Conservation (phyloP, 2,797 vertebrate species). For the Nyctibius grandis region DNA sequence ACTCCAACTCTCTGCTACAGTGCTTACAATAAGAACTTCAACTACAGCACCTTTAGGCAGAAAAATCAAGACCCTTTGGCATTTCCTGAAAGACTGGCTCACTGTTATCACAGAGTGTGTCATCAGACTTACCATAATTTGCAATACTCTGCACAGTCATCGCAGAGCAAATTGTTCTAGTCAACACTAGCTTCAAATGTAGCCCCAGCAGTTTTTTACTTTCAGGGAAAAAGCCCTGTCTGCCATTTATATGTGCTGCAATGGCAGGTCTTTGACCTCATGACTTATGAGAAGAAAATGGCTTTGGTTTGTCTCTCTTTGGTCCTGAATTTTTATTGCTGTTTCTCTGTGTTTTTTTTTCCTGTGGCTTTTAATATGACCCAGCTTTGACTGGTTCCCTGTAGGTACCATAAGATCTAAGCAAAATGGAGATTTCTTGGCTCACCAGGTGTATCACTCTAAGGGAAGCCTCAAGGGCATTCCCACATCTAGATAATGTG, state of each 20-base stretch:
- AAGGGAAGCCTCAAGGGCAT: background rate
- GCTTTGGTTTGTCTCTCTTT: background rate
- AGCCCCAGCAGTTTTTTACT: background rate
- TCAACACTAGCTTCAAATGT: background rate
- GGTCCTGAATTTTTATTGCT: background rate
- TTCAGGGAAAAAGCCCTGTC: background rate
- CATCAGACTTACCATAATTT: background rate
- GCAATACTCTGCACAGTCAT: background rate
- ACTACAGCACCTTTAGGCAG: background rate
- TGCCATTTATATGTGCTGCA: background rate
- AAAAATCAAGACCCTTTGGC: constrained; percentile 23
- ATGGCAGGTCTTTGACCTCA: background rate
- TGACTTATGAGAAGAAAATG: background rate
- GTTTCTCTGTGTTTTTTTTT: background rate
- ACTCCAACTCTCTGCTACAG: background rate
- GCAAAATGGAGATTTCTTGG: constrained; percentile 6
- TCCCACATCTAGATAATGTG: background rate
- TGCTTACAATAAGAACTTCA: background rate
- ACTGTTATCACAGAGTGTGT: background rate
- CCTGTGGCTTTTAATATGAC: background rate
- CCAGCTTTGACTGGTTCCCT: background rate
- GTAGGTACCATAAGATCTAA: background rate
- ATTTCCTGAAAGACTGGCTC: constrained; percentile 39
- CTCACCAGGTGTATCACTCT: background rate
- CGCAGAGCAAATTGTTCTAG: background rate